Conservation (phyloP, 2,888 invertebrate genomes). For the Hololepta plana region DNA sequence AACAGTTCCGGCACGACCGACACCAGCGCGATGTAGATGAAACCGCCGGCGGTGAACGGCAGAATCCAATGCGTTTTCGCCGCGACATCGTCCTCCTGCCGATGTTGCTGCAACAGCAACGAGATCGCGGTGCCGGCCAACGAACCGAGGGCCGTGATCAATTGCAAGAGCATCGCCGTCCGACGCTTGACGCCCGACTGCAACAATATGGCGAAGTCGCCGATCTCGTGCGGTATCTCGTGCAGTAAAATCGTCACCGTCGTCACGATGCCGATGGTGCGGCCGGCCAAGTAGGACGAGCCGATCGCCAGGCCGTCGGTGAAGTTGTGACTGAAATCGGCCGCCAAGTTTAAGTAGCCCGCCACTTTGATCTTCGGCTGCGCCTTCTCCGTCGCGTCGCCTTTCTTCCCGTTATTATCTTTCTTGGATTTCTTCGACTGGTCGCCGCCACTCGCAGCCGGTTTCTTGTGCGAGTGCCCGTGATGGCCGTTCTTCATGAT, state of each 20-base stretch:
- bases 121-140: slow-evolving; percentile 83
- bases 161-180: slow-evolving; percentile 89
- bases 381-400: slow-evolving; percentile 28
- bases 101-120: slow-evolving; percentile 60
- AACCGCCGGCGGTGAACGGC: slow-evolving; percentile 98
- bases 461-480: slow-evolving; percentile 46
- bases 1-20: slow-evolving; percentile 95
- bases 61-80: slow-evolving; percentile 71
- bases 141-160: slow-evolving; percentile 90
- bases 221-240: slow-evolving; percentile 99
- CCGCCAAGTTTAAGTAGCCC: slow-evolving; percentile 92
- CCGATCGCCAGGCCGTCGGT: slow-evolving; percentile 99
- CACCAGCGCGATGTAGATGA: slow-evolving; percentile 98
- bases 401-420: slow-evolving; percentile 16
- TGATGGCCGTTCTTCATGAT: slow-evolving; percentile 58
- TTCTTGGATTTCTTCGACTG: slow-evolving; percentile 12
- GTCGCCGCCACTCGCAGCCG: slow-evolving; percentile 11
- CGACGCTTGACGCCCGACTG: slow-evolving; percentile 88
- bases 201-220: slow-evolving; percentile 96
- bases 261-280: slow-evolving; percentile 72
- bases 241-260: slow-evolving; percentile 92
- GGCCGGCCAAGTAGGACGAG: slow-evolving; percentile 88
- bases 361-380: slow-evolving; percentile 52
- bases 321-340: slow-evolving; percentile 97
- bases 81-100: no score